Base-by-base conservation (phyloP, 1,140 invertebrate species). In the Agrypnia vestita region DNA sequence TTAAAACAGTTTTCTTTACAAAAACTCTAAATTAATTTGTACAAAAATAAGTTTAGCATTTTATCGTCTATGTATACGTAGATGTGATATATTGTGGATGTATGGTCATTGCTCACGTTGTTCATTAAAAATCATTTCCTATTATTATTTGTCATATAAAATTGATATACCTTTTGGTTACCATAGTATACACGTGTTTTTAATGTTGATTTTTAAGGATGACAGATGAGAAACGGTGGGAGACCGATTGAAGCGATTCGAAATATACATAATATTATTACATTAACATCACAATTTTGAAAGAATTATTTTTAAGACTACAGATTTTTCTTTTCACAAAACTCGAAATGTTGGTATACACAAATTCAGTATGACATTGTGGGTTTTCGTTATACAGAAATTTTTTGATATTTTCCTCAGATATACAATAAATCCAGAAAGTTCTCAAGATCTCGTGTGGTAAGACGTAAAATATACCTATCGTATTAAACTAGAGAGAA, bases 341-440 rank as follows among this genome's bases (percentile, higher is more conserved):
- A 78, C 75, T 78, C 80, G 55, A 49, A 69, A 72, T 77, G 71
- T 81, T 81, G 80, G 80, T 81, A 81, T 81, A 81, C 80, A 73
- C 79, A 46, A 53, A 55, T 56, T 80, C 78, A 80, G 78, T 80
- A 80, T 80, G 51, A 46, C 62, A 76, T 76, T 62, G 67, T 13
- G 1, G 8, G 49, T 13, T 51, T 15, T 35, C 25, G 6, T 6
- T 35, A 35, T 35, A 1, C 25, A 35, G 25, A 35, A 35, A 3
- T 35, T 35, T 35, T 35, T 1, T 35, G 25, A 35, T 35, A 35
- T 35, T 35, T 35, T 35, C 6, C 6, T 35, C 25, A 35, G 6
- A 35, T 35, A 35, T 35, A 35, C 1, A 35, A 35, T 35, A 35
- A n/a, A n/a, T n/a, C 25, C 25, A 6, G 6, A 35, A 35, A 6